These are phyloP conservation scores for Capitella teleta DNA, from an alignment of 1,140 invertebrate genomes.

Conservation along the genomic window DNA sequence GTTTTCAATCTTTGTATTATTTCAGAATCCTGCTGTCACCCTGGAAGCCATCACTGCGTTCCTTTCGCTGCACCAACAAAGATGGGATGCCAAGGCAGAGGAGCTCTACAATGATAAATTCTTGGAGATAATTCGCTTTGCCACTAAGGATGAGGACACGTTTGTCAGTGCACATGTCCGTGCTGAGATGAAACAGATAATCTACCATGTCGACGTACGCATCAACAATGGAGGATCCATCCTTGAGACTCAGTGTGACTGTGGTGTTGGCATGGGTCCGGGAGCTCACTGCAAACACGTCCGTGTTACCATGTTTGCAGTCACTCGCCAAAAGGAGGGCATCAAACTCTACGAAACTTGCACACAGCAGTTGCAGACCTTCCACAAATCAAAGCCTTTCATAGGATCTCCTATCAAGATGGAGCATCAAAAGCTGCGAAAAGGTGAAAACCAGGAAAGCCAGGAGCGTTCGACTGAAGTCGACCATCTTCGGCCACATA, in stretches of 20 bases:
- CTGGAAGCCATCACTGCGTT: no score
- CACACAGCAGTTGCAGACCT: constrained; percentile 16
- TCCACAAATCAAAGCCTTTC: constrained; percentile 13
- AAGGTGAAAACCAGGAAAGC: constrained; percentile 2
- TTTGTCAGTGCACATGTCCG: no score
- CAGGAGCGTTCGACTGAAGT: constrained; percentile 11
- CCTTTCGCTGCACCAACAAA: no score
- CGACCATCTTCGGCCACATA: constrained; percentile 18
- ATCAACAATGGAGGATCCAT: constrained; percentile 9
- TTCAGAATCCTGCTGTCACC: no score
- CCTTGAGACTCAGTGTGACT: constrained; percentile 18
- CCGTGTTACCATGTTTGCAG: constrained; percentile 11
- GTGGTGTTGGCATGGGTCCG: constrained; percentile 18
- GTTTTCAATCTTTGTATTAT: no score
- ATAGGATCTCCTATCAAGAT: constrained; percentile 14
- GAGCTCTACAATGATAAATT: no score
- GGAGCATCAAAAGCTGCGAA: constrained; percentile 4
- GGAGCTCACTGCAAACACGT: constrained; percentile 20
- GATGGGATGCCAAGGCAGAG: no score
- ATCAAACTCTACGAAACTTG: constrained; percentile 14
- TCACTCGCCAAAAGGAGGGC: constrained; percentile 3
- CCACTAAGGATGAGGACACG: no score
- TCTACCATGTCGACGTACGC: constrained; percentile 16
- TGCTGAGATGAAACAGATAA: no score
- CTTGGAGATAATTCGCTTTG: no score